Evolutionary conservation across 2,888 invertebrate genomes (phyloP).

Genomic region (Drosophila setosimentum): DNA sequence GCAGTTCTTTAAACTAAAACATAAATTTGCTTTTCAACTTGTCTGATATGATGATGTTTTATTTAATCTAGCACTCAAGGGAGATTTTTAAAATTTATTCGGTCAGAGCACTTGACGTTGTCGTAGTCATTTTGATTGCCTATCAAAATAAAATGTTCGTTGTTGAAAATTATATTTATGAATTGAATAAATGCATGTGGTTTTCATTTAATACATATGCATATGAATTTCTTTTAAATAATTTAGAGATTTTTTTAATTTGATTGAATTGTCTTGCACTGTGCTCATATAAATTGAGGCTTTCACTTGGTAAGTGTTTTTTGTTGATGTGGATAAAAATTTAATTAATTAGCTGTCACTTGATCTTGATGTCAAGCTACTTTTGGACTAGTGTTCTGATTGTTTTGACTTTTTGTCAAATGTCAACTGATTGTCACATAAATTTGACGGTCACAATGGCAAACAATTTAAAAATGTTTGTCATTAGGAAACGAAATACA

Average conservation of each 20-base stretch:
- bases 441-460: not conserved
- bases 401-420: not conserved
- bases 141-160: slow-evolving; percentile 1
- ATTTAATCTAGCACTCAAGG: slow-evolving; percentile 22
- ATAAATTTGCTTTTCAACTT: slow-evolving; percentile 20
- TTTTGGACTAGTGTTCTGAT: not conserved
- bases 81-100: not conserved
- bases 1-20: slow-evolving; percentile 39
- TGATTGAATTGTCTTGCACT: not conserved
- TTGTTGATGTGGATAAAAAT: not conserved
- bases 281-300: not conserved
- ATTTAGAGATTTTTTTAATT: too few species aligned
- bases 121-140: slow-evolving; percentile 1
- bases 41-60: slow-evolving; percentile 18
- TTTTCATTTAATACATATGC: not conserved
- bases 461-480: not conserved
- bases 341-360: not conserved
- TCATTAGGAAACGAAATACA: not conserved
- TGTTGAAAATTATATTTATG: not conserved
- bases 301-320: not conserved
- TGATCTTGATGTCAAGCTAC: not conserved
- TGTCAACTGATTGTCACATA: not conserved
- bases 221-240: not conserved
- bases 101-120: not conserved
- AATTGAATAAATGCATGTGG: not conserved